Base-by-base conservation (phyloP, 2,113 vertebrate genomes). In the Redunca redunca region DNA sequence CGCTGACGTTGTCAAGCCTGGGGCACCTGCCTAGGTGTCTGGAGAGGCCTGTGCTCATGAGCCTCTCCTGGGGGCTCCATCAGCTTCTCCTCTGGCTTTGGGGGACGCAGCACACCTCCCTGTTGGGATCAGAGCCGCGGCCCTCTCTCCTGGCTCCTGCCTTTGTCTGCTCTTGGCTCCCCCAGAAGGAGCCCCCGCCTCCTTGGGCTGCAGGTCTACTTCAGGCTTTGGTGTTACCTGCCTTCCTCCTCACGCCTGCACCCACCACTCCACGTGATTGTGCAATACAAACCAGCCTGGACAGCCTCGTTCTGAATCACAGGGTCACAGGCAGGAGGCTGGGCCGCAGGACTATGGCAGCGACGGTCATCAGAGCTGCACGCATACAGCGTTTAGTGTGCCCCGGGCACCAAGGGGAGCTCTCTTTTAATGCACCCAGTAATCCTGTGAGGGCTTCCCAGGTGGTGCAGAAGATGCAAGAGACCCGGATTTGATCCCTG, bases 301-400 rank as follows among this genome's bases (percentile, higher is more conserved):
- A 13, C 7, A 12, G 40, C 11, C 12, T 74, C 0, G 2, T 17
- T 55, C 25, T 23, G 19, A 10, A 25, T 36, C 40, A 2, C 3
- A 10, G 67, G 13, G 46, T 26, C 43, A 57, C 6, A 9, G 77
- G n/a, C 30, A 23, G 55, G 67, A 78, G 30, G 28, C 19, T 1
- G 64, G 88, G 40, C 23, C 25, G 0, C 78, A 15, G 46, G 40
- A 33, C 83, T 28, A 0, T 1, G 13, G 33, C 21, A 2, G 2
- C 6, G 0, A 6, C 1, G 0, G 6, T 14, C 52, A 13, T 19
- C 43, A 25, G 26, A 43, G 11, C 17, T 1, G 4, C 1, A 2
- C 26, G 36, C 48, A 7, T 4, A 3, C 57, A 48, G 60, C 6
- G 0, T 4, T 33, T 14, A 30, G 6, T 15, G 2, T 12, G 4